Conservation (phyloP, 2,888 invertebrate genomes). For the Tinea pellionella region DNA sequence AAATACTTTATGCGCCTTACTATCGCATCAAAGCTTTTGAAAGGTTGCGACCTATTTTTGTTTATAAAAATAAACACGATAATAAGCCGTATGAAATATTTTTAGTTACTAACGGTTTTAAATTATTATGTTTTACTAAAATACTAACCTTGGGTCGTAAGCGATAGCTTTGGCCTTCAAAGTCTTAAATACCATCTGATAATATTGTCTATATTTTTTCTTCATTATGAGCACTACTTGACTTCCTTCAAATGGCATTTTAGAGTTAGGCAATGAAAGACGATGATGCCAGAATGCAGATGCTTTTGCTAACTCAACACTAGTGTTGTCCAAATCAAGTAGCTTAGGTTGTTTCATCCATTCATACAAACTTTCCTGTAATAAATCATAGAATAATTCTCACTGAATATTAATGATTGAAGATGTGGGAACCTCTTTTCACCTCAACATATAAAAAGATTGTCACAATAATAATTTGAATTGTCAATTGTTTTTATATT, state of each 20-base stretch:
- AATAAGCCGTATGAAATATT: no score
- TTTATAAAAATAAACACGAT: no score
- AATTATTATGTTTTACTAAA: no score
- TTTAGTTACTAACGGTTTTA: no score
- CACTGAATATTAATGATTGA: no score
- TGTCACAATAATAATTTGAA: no score
- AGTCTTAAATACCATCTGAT: constrained; percentile 60
- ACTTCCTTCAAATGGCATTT: constrained; percentile 56
- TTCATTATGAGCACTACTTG: constrained; percentile 61
- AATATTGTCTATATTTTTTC: constrained; percentile 59
- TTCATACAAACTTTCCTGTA: constrained; percentile 55
- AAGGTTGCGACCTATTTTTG: no score
- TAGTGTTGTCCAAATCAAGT: constrained; percentile 53
- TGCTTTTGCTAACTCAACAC: constrained; percentile 56
- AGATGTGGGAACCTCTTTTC: no score
- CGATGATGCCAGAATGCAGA: constrained; percentile 55
- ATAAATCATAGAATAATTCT: constrained; percentile 2
- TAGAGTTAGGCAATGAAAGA: constrained; percentile 36
- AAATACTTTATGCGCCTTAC: no score
- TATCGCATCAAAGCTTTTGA: no score
- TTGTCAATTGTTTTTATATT: no score
- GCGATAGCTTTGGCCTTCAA: constrained; percentile 57
- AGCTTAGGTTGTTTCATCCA: constrained; percentile 61
- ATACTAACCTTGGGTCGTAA: constrained; percentile 56
- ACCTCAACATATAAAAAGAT: no score